These are phyloP conservation scores for Linnaemya tessellans DNA, from an alignment of 2,888 invertebrate species.

Conservation along the genomic window DNA sequence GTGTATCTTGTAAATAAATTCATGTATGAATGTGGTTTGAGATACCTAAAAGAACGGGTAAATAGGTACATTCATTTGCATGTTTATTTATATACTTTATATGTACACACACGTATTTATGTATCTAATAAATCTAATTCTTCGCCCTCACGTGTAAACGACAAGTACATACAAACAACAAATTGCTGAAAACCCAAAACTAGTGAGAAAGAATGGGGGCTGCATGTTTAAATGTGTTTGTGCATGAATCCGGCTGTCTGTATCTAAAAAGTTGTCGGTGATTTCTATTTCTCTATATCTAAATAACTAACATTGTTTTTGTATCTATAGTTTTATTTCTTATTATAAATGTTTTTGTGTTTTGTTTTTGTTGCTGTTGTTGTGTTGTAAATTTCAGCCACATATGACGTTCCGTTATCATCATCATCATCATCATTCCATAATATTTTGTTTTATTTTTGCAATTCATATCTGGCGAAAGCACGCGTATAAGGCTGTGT, in stretches of 20 bases:
- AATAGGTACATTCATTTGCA: not conserved
- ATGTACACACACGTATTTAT: too few relatives aligned
- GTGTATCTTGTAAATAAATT: not conserved
- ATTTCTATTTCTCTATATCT: slow-evolving; percentile 44
- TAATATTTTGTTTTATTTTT: slow-evolving; percentile 54
- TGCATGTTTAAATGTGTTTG: not conserved
- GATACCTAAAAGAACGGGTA: not conserved
- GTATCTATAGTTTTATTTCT: slow-evolving; percentile 24
- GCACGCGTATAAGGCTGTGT: slow-evolving; percentile 1
- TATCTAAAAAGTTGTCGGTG: slow-evolving; percentile 50
- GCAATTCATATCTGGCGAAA: not conserved
- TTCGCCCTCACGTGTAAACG: slow-evolving; percentile 67
- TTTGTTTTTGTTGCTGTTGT: not conserved
- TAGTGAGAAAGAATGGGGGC: slow-evolving; percentile 45
- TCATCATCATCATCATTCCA: slow-evolving; percentile 60
- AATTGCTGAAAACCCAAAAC: slow-evolving; percentile 24
- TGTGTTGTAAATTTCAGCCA: slow-evolving; percentile 30
- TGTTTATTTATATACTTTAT: too few relatives aligned
- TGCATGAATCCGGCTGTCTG: slow-evolving; percentile 2
- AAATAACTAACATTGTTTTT: slow-evolving; percentile 31
- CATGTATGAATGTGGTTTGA: not conserved
- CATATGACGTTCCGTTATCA: slow-evolving; percentile 56
- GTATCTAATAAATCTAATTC: slow-evolving; percentile 68
- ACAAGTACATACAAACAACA: slow-evolving; percentile 39
- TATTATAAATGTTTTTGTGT: slow-evolving; percentile 7